Base-by-base conservation (phyloP, 2,113 vertebrate genomes). In the Lophotis ruficrista region DNA sequence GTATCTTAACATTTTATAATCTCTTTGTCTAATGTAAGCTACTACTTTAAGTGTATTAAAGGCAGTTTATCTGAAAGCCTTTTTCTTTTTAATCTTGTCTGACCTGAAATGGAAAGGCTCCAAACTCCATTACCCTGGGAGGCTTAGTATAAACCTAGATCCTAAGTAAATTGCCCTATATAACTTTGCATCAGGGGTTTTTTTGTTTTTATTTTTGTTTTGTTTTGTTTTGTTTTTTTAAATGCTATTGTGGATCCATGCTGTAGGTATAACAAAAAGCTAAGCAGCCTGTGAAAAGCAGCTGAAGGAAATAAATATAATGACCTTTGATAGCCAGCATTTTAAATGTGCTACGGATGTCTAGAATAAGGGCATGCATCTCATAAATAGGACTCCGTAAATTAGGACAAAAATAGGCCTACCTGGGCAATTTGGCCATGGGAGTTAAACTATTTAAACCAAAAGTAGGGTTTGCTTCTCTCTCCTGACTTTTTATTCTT, bases 81-180 rank as follows among this genome's bases (percentile, higher is more conserved):
- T 88, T 92, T 75, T 78, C 66, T 93, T 91, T 97, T 90, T 93
- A 96, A 97, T 96, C 94, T 93, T 71, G 65, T 97, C 93, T 97
- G 95, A 96, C 89, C 84, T 84, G 72, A 93, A 97, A 97, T 66
- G 50, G 54, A 95, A 93, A 94, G 38, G 30, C 57, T 96, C 54
- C 65, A 72, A 94, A 93, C 65, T 89, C 92, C 70, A 88, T 90
- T 93, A 75, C 53, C 43, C 51, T 66, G 58, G 82, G 54, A 91
- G 71, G 79, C 83, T 96, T 83, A 96, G 45, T 7, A 82, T 79
- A 93, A 96, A 93, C 25, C 69, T 27, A 81, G 65, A 85, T 87
- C 53, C 76, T 72, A 47, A 80, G 84, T 89, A 66, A 95, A 94
- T 60, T 93, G 93, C 72, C 87, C 94, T 70, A 90, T 58, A 87